Base-by-base conservation (phyloP, 1,140 invertebrate genomes). In the Papilio xuthus region DNA sequence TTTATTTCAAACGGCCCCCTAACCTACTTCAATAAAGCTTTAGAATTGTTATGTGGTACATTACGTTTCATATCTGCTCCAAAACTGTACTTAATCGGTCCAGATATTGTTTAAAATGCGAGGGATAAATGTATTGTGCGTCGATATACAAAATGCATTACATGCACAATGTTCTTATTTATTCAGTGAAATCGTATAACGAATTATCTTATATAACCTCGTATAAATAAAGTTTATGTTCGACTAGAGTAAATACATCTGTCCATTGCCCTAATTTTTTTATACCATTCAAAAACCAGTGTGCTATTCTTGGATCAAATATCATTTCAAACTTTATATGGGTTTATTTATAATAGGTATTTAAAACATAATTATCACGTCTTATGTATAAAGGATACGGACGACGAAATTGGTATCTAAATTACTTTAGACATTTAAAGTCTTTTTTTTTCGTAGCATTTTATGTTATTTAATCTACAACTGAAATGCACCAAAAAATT, bases 21-120 rank as follows among this genome's bases (percentile, higher is more conserved):
- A 72, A 72, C 70, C 70, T 72, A 72, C 70, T 47, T 72, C 70
- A 72, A 47, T 72, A 72, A 44, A 72, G 70, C 70, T 72, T 72
- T 44, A 72, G 42, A 26, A 47, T 26, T 47, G 42, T 72, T 41
- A 70, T 41, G 8, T 41, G 23, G 60, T 2, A 70, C 67, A 47
- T 72, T 72, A 72, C 42, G 20, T 72, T 72, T 72, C 42, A 72
- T 47, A 72, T 72, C 42, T 32, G 15, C 15, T 20, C 67, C 32
- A 70, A 70, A 41, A 70, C 32, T 41, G 32, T 41, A 70, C 67
- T 37, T 20, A 42, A 70, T 28, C 60, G 12, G 12, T 63, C 60
- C 12, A 15, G 26, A 63, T 63, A 63, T 63, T 28, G 26, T 63
- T 63, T 28, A 28, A 53, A 56, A 56, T 28, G 10, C 3, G 60